A percentile compares a stretch with the other conserved stretches of the same genome.
Evolutionary conservation across 2,797 vertebrate species (phyloP).

Genomic region (Molossus alvarezi): DNA sequence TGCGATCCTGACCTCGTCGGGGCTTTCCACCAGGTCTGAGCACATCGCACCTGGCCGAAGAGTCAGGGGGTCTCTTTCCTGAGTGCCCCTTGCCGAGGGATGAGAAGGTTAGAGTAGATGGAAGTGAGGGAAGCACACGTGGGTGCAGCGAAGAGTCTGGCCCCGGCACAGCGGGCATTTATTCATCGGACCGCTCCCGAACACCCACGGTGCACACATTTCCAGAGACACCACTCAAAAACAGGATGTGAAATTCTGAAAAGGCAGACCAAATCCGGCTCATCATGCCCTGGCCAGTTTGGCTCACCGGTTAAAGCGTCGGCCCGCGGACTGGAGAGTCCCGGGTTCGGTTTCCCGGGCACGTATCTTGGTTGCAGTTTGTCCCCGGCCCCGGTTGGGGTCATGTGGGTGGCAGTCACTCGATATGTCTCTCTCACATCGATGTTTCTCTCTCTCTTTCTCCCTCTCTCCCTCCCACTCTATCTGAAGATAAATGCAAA

Average conservation of each 20-base stretch:
- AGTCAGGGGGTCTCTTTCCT: neutral
- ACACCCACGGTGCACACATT: neutral
- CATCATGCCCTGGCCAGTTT: too few relatives aligned
- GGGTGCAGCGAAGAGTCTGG: neutral
- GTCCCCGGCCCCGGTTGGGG: too few relatives aligned
- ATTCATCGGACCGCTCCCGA: neutral
- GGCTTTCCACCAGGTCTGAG: neutral
- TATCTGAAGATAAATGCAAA: too few relatives aligned
- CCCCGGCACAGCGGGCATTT: accelerated
- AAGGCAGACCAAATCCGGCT: neutral
- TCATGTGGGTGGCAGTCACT: too few relatives aligned
- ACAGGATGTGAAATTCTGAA: neutral
- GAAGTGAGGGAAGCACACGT: neutral
- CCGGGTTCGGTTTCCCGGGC: too few relatives aligned
- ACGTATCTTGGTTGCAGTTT: too few relatives aligned
- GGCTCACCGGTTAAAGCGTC: too few relatives aligned
- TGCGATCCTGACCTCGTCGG: neutral
- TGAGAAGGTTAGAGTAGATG: neutral
- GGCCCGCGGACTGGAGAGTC: too few relatives aligned
- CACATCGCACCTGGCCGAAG: neutral
- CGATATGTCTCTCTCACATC: too few relatives aligned
- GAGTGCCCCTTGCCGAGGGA: neutral
- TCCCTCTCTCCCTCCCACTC: too few relatives aligned
- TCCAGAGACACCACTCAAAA: neutral
- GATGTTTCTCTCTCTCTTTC: too few relatives aligned